Evolutionary conservation across 2,888 invertebrate species (phyloP).

Genomic region (Chaetogeoica ovagalla): DNA sequence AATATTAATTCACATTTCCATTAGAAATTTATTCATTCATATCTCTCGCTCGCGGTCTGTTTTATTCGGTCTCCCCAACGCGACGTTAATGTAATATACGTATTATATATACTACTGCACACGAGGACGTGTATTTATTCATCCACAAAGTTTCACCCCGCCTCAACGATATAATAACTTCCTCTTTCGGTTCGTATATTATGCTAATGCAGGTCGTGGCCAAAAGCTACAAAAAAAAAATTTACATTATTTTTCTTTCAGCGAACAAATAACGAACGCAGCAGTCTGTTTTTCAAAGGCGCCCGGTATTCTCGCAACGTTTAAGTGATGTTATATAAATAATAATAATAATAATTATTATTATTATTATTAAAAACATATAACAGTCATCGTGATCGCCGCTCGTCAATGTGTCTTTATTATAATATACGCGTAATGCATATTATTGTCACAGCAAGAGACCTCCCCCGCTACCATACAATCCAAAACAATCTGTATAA

Average conservation of each 20-base stretch:
- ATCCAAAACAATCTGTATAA: conserved; percentile 24
- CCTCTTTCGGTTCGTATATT: conserved; percentile 6
- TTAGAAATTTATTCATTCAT: neutral
- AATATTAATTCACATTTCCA: conserved; percentile 7
- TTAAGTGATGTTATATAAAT: neutral
- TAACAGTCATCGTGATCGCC: conserved; percentile 2
- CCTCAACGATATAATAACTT: conserved; percentile 26
- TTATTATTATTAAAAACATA: conserved; percentile 34
- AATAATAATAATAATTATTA: conserved; percentile 9
- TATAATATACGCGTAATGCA: conserved; percentile 2
- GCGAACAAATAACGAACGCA: conserved; percentile 3
- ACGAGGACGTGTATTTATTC: conserved; percentile 23
- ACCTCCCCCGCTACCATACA: conserved; percentile 6
- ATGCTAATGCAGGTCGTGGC: conserved; percentile 30
- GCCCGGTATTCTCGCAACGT: conserved; percentile 16
- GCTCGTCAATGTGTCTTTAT: neutral
- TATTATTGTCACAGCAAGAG: conserved; percentile 47
- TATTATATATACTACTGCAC: conserved; percentile 8
- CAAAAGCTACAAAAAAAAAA: conserved; percentile 37
- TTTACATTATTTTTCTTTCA: conserved; percentile 46
- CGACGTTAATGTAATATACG: neutral
- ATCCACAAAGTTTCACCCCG: conserved; percentile 2
- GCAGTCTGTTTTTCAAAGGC: neutral
- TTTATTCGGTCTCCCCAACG: conserved; percentile 11
- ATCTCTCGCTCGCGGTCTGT: conserved; percentile 7